Evolutionary conservation across 2,888 invertebrate species (phyloP).

Genomic region (Mystacides longicornis): DNA sequence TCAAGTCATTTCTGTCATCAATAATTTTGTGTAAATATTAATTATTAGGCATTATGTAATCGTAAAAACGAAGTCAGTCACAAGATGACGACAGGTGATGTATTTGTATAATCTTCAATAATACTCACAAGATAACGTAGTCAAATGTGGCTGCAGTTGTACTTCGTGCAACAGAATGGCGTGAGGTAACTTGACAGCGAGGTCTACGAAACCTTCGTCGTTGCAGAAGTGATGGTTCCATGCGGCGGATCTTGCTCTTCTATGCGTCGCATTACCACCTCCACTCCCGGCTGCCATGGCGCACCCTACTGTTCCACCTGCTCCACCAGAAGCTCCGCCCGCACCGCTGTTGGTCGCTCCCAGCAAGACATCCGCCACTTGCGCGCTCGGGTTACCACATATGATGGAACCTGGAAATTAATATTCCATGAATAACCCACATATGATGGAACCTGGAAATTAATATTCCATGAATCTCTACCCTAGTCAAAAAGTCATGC

Average conservation of each 20-base stretch:
- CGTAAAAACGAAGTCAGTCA: too few species aligned
- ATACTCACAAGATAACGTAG: slow-evolving; percentile 63
- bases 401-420: slow-evolving; percentile 54
- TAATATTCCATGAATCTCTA: too few species aligned
- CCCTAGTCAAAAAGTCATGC: too few species aligned
- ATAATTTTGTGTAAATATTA: too few species aligned
- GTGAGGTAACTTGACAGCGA: slow-evolving; percentile 80
- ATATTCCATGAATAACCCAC: too few species aligned
- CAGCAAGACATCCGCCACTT: slow-evolving; percentile 82
- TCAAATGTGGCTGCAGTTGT: slow-evolving; percentile 77
- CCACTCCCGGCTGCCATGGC: slow-evolving; percentile 54
- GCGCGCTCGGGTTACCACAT: slow-evolving; percentile 77
- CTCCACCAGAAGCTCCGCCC: slow-evolving; percentile 58
- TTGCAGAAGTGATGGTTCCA: slow-evolving; percentile 96
- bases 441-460: slow-evolving; percentile 57
- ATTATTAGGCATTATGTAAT: too few species aligned
- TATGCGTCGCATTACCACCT: slow-evolving; percentile 68
- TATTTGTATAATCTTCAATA: background rate
- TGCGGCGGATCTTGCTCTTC: slow-evolving; percentile 82
- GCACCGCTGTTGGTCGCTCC: slow-evolving; percentile 68
- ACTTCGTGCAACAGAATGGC: slow-evolving; percentile 83
- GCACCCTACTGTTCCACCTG: slow-evolving; percentile 57
- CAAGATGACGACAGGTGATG: too few species aligned
- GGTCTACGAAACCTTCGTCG: slow-evolving; percentile 80
- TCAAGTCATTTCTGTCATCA: too few species aligned